Evolutionary conservation across 2,797 vertebrate genomes (phyloP), one percentile per base, ranked within the genome.

Genomic region (Enteromius paludinosus): DNA sequence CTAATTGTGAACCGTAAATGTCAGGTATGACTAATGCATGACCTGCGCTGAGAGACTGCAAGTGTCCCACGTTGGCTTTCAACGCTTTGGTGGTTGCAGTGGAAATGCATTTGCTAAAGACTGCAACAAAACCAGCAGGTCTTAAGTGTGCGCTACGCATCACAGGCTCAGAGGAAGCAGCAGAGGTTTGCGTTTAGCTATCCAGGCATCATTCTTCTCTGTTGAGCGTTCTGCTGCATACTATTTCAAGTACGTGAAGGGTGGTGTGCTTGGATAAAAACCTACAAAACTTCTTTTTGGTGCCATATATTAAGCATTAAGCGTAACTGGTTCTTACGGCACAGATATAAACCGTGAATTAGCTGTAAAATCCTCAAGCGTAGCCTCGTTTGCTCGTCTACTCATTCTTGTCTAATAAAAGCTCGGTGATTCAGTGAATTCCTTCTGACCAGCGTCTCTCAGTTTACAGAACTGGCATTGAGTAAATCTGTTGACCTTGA

Each of bases 1-100:
- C 90, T 93, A 93, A 93, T 93, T 93, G 90, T 90, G 85, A 91
- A 86, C 90, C 86, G 76, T 91, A 92, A 92, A 92, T 93, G 93
- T 92, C 91, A 91, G 90, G 85, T 92, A 90, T 92, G 92, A 93
- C 88, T 91, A 92, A 94, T 91, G 87, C 81, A 79, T 78, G 88
- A 89, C 80, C 84, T 87, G 87, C 84, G 88, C 61, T 28, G 85
- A 79, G 86, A 86, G 87, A 91, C 89, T 87, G 76, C 86, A 87
- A 89, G 86, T 87, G 89, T 88, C 65, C 82, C 84, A 86, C 79
- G 86, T 86, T 89, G 83, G 84, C 81, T 88, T 86, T 85, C 52
- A 86, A 86, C 73, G 84, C 88, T 83, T 82, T 15, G 18, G 71
- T 73, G 86, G 83, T 82, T 89, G 69, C 88, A 83, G 79, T 64